These are phyloP conservation scores for Drosophila nr. perissopoda DNA, from an alignment of 2,888 invertebrate genomes.

Conservation along the genomic window DNA sequence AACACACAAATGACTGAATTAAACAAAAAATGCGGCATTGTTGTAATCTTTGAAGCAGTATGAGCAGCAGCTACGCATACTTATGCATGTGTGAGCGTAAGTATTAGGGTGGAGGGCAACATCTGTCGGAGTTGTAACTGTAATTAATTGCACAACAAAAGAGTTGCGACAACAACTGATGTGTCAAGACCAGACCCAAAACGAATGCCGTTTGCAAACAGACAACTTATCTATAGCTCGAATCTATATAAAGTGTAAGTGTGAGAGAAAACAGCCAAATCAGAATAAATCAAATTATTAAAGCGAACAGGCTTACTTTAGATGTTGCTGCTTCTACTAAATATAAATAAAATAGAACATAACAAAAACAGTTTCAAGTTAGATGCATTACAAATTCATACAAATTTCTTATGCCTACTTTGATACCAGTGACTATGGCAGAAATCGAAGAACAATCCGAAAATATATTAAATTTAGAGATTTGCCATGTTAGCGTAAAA, in stretches of 20 bases:
- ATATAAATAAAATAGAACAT: slow-evolving; percentile 25
- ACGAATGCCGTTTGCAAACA: slow-evolving; percentile 1
- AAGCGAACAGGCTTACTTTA: slow-evolving; percentile 47
- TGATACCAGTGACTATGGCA: neutral
- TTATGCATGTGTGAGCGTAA: neutral
- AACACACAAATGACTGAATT: slow-evolving; percentile 49
- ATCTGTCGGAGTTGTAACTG: slow-evolving; percentile 56
- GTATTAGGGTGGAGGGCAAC: slow-evolving; percentile 6
- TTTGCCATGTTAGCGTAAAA: slow-evolving; percentile 14
- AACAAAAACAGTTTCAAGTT: slow-evolving; percentile 8
- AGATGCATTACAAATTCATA: slow-evolving; percentile 9
- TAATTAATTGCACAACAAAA: slow-evolving; percentile 57
- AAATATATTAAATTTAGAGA: slow-evolving; percentile 9
- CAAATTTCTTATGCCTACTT: slow-evolving; percentile 5
- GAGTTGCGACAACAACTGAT: slow-evolving; percentile 21
- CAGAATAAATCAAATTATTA: slow-evolving; percentile 8
- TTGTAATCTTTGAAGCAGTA: slow-evolving; percentile 15
- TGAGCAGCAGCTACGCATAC: slow-evolving; percentile 5
- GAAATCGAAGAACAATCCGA: neutral
- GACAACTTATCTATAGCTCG: slow-evolving; percentile 14
- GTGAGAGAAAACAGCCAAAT: slow-evolving; percentile 45
- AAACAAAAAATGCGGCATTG: slow-evolving; percentile 10
- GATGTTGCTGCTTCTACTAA: slow-evolving; percentile 46
- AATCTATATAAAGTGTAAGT: slow-evolving; percentile 34
- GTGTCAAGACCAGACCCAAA: slow-evolving; percentile 13